Conservation (phyloP, 2,797 vertebrate genomes). For the Enteromius anoplus region DNA sequence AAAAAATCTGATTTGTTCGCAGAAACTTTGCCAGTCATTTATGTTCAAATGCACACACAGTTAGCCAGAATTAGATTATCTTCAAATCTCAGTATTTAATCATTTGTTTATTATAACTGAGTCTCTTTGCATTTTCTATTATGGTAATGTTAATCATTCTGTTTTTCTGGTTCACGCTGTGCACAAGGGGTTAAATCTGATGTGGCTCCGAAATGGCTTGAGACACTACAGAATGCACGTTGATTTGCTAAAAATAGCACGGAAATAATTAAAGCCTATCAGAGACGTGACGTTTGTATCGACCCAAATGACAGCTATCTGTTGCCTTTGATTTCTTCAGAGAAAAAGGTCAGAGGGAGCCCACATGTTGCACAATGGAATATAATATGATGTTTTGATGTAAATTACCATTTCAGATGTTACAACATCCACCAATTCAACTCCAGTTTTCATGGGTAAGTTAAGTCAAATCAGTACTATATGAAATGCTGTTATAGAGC, state of each 20-base stretch:
- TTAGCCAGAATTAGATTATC: neutral
- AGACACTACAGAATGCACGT: constrained; percentile 38
- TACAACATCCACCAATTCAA: neutral
- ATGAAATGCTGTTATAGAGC: neutral
- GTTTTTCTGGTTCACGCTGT: neutral
- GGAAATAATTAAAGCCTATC: constrained; percentile 42
- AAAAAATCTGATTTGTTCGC: neutral
- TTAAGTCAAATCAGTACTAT: neutral
- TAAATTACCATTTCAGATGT: neutral
- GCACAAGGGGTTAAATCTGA: neutral
- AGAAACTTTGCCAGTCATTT: neutral
- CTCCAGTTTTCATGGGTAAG: neutral
- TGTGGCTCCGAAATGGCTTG: neutral
- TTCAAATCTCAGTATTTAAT: neutral
- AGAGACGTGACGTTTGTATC: constrained; percentile 16
- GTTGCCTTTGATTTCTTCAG: constrained; percentile 5
- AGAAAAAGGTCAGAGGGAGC: neutral
- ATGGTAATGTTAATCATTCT: neutral
- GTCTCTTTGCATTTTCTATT: neutral
- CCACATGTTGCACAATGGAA: constrained; percentile 14
- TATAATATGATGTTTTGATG: neutral
- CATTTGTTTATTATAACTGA: neutral
- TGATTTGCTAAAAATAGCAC: constrained; percentile 46
- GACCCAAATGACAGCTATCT: constrained; percentile 19
- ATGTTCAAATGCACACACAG: neutral